These are phyloP conservation scores for Arctia plantaginis DNA, from an alignment of 2,888 invertebrate species.

Conservation along the genomic window DNA sequence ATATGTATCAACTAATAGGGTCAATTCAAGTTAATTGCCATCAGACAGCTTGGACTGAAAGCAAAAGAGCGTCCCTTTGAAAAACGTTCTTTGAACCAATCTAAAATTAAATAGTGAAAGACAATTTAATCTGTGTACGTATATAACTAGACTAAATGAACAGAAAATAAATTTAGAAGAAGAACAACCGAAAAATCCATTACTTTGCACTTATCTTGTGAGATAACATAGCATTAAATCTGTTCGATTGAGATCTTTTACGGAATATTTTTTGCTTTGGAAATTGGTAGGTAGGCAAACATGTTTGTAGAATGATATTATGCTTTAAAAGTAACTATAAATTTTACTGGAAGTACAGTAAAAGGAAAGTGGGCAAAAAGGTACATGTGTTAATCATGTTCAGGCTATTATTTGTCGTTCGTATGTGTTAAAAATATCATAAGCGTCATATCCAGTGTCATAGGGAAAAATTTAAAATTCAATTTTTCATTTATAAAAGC, in stretches of 20 bases:
- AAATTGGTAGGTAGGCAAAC: slow-evolving; percentile 35
- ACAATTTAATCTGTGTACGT: slow-evolving; percentile 18
- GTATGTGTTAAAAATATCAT: not conserved
- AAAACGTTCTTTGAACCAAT: not conserved
- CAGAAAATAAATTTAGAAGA: slow-evolving; percentile 29
- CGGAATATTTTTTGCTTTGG: slow-evolving; percentile 49
- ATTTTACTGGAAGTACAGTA: slow-evolving; percentile 29
- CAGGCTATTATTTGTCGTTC: not conserved
- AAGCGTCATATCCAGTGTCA: not conserved
- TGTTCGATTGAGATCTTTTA: slow-evolving; percentile 49
- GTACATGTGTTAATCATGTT: slow-evolving; percentile 12
- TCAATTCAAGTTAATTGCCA: slow-evolving; percentile 2
- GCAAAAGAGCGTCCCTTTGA: not conserved
- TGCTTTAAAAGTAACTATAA: slow-evolving; percentile 39
- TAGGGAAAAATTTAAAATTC: not conserved
- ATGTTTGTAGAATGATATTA: slow-evolving; percentile 38
- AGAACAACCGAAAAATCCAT: slow-evolving; percentile 41
- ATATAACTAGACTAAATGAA: slow-evolving; percentile 28
- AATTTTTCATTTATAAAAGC: not conserved
- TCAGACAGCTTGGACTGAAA: too few species aligned
- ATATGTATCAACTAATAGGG: too few species aligned
- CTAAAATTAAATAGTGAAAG: slow-evolving; percentile 7
- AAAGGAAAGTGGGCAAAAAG: slow-evolving; percentile 21
- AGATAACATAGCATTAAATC: slow-evolving; percentile 50
- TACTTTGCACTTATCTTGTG: slow-evolving; percentile 45